Base-by-base conservation (phyloP, 2,113 vertebrate genomes). In the Oryzias woworae region DNA sequence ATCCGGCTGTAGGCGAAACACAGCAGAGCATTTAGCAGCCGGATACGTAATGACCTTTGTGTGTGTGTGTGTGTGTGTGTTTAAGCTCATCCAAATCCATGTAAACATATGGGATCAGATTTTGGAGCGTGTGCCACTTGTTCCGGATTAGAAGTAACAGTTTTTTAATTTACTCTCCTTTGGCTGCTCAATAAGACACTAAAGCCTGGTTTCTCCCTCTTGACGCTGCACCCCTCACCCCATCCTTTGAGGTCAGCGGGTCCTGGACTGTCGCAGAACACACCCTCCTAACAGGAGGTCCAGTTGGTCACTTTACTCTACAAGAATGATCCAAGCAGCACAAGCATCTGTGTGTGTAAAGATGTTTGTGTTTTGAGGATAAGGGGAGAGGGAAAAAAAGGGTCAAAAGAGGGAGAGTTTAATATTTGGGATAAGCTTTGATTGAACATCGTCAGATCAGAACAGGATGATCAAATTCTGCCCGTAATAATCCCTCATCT, bases 341-440 rank as follows among this genome's bases (percentile, higher is more conserved):
- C 3, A 8, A 36, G 24, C 18, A 64, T 44, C 14, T 66, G 58
- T 56, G 59, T 71, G 62, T 73, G 50, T 69, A 67, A 80, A 45
- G 71, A 61, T 77, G 60, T 61, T 58, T 61, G 51, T 42, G 58
- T 59, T 71, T 65, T 53, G 23, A 62, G 66, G 75, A 79, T 71
- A 77, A 66, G 41, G 23, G 54, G 57, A 36, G 28, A 5, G 28
- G 8, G 12, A 36, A 13, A 36, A 47, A 56, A 60, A 50, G 69
- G 78, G 80, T 81, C 85, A 87, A 87, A 85, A 85, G 83, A 84
- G 67, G 64, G 66, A 60, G 83, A 85, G 82, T 85, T 87, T 87
- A 88, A 88, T 88, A 88, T 87, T 86, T 84, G 74, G 82, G 86
- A 88, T 86, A 89, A 88, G 66, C 86, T 90, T 79, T 62, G 86